Conservation (phyloP, 2,888 invertebrate genomes). For the Habrosyne pyritoides region DNA sequence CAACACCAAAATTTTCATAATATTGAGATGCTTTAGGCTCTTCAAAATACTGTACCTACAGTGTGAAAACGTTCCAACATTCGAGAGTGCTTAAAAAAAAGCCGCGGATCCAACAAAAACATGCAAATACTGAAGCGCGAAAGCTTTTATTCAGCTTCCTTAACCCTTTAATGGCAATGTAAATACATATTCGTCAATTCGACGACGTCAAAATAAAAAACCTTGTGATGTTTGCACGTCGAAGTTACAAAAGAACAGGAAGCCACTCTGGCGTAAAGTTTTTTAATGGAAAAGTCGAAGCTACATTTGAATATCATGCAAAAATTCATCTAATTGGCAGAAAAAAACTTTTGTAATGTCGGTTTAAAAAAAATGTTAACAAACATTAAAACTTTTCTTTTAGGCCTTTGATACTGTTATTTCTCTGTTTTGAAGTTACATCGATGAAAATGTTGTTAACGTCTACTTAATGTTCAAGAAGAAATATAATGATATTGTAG, state of each 20-base stretch:
- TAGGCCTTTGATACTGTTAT: constrained; percentile 21
- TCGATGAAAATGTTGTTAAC: background rate
- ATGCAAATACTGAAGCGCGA: constrained; percentile 60
- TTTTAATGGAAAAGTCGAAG: constrained; percentile 44
- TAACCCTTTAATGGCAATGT: constrained; percentile 64
- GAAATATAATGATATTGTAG: no score
- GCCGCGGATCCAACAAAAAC: constrained; percentile 54
- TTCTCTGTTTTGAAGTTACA: background rate
- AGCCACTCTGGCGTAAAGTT: constrained; percentile 18
- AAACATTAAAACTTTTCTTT: constrained; percentile 32
- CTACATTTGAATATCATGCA: constrained; percentile 43
- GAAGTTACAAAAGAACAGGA: constrained; percentile 26
- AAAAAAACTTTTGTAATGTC: constrained; percentile 32
- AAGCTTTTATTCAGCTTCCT: constrained; percentile 50
- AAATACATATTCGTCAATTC: constrained; percentile 57
- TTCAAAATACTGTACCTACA: background rate
- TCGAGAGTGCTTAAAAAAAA: background rate
- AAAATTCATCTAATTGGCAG: constrained; percentile 38
- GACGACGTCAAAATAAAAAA: constrained; percentile 39
- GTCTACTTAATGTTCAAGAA: no score
- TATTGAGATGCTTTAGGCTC: no score
- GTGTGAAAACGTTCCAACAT: background rate
- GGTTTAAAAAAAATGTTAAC: constrained; percentile 25
- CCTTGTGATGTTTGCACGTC: constrained; percentile 13
- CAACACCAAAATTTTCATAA: no score